A percentile compares a stretch with the other conserved stretches of the same genome.
These are phyloP conservation scores for Gymnosoma rotundatum DNA, from an alignment of 2,888 invertebrate genomes.

Conservation along the genomic window DNA sequence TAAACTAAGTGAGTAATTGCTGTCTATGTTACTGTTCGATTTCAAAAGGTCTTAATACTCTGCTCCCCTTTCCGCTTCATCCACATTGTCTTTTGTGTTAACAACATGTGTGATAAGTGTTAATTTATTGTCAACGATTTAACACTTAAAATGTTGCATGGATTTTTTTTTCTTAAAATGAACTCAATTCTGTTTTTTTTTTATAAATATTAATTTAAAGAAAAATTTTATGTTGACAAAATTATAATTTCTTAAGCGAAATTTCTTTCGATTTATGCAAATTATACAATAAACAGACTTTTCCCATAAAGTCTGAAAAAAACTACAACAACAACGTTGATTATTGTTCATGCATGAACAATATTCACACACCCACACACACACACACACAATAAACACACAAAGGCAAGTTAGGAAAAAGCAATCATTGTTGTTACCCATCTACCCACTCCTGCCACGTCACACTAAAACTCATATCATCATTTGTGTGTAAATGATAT, in stretches of 20 bases:
- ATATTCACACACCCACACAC: background rate
- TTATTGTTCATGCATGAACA: conserved; percentile 63
- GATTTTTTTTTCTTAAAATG: background rate
- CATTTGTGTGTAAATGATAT: conserved; percentile 64
- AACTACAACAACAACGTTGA: conserved; percentile 32
- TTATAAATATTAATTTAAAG: conserved; percentile 10
- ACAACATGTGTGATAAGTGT: conserved; percentile 73
- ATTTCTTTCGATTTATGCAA: conserved; percentile 59
- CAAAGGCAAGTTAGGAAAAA: background rate
- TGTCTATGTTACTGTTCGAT: conserved; percentile 59
- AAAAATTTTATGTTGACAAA: conserved; percentile 35
- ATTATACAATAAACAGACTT: conserved; percentile 49
- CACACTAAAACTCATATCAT: conserved; percentile 36
- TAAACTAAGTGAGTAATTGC: conserved; percentile 57
- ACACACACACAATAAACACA: too few relatives aligned
- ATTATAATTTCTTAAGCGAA: conserved; percentile 10
- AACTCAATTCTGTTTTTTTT: background rate
- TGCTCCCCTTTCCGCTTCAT: conserved; percentile 40
- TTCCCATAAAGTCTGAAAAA: conserved; percentile 40
- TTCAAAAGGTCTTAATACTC: conserved; percentile 23
- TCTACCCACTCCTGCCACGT: background rate
- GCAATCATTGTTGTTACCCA: conserved; percentile 31
- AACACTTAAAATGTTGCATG: conserved; percentile 45
- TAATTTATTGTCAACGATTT: conserved; percentile 74
- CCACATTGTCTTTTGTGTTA: conserved; percentile 45